Percentiles rank a stretch among this genome's conserved stretches.
These are phyloP conservation scores for Halocynthia roretzi DNA, from an alignment of 23 tunicate species.

Conservation along the genomic window DNA sequence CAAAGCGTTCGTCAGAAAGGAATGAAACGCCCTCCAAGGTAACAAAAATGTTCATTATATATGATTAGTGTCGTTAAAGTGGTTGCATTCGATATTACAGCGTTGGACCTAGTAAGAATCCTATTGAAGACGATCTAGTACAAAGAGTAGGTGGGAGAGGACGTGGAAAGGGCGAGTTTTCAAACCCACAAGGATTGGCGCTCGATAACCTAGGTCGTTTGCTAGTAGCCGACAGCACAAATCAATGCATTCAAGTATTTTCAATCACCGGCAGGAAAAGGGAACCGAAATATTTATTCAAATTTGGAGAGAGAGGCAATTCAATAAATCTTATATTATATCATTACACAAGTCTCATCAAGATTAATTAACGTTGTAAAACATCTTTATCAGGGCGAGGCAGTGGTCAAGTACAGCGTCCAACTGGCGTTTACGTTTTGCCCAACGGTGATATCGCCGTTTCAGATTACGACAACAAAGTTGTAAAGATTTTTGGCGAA, in stretches of 20 bases:
- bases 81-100: not conserved
- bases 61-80: not conserved
- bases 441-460: constrained; percentile 44
- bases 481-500: constrained; percentile 35
- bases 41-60: not conserved
- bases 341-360: not conserved
- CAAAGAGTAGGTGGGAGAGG: constrained; percentile 24
- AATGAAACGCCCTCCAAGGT: constrained; percentile 33
- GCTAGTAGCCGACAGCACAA: constrained; percentile 47
- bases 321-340: not conserved
- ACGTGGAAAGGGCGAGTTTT: constrained; percentile 34
- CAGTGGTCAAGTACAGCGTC: constrained; percentile 38
- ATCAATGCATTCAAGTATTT: constrained; percentile 53
- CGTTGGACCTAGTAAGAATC: constrained; percentile 15
- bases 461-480: constrained; percentile 62
- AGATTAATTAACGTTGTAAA: not conserved
- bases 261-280: constrained; percentile 7
- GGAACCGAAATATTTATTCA: constrained; percentile 21
- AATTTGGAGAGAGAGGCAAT: constrained; percentile 35
- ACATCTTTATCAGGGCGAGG: constrained; percentile 32
- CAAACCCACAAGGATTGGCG: constrained; percentile 56
- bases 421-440: constrained; percentile 34
- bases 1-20: constrained; percentile 25
- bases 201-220: constrained; percentile 23
- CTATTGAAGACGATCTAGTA: constrained; percentile 26